These are phyloP conservation scores for Sipha flava DNA, from an alignment of 1,140 invertebrate species.

Conservation along the genomic window DNA sequence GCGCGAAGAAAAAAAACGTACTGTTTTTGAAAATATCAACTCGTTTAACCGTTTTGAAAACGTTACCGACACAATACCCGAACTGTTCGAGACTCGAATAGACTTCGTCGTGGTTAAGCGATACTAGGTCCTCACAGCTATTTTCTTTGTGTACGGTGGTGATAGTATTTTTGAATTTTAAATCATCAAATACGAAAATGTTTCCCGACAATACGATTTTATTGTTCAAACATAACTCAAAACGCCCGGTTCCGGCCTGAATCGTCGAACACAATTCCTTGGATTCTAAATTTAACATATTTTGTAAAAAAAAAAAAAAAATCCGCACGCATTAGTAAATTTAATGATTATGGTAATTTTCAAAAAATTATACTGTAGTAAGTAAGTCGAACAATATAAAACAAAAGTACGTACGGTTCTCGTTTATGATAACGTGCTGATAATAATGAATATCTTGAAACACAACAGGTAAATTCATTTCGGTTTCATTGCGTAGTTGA, in stretches of 20 bases:
- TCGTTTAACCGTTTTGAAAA: neutral
- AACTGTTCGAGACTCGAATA: neutral
- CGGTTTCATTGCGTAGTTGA: neutral
- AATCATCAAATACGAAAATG: neutral
- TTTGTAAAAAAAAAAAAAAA: no score
- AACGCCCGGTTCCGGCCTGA: neutral
- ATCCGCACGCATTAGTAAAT: no score
- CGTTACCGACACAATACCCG: neutral
- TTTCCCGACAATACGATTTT: neutral
- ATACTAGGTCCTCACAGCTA: neutral
- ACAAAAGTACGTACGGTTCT: neutral
- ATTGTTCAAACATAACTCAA: neutral
- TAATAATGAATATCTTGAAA: neutral
- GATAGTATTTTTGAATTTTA: neutral
- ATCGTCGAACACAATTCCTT: neutral
- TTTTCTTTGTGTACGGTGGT: neutral
- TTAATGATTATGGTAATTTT: no score
- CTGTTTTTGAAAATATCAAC: neutral
- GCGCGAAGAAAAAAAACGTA: neutral
- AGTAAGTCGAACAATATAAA: no score
- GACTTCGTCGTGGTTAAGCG: neutral
- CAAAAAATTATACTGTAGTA: no score
- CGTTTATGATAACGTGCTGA: neutral
- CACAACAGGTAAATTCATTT: neutral
- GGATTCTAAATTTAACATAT: no score